A percentile compares a stretch with the other conserved stretches of the same genome.
Conservation (phyloP, 2,797 vertebrate species). For the Enteromius radiatus region DNA sequence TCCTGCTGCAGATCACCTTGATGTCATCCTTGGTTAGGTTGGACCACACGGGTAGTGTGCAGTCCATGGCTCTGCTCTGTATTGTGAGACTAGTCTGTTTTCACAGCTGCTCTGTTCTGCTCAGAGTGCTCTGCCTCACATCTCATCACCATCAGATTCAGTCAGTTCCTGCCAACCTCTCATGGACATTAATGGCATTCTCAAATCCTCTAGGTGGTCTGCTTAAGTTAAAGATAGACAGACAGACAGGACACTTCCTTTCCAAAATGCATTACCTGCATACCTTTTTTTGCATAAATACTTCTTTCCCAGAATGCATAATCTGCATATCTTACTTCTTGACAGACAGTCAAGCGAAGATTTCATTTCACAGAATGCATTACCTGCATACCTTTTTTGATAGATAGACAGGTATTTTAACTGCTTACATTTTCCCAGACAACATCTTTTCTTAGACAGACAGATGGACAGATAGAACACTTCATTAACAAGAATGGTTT, state of each 20-base stretch:
- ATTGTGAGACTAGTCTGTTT: constrained; percentile 61
- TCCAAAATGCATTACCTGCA: background rate
- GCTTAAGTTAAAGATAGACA: constrained; percentile 3
- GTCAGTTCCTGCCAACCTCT: constrained; percentile 5
- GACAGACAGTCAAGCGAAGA: background rate
- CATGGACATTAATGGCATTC: constrained; percentile 29
- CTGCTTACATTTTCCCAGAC: background rate
- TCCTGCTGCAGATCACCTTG: constrained; percentile 46
- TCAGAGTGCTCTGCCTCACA: constrained; percentile 54
- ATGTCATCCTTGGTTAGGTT: constrained; percentile 51
- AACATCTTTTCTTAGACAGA: background rate
- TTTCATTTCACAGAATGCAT: background rate
- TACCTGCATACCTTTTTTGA: background rate
- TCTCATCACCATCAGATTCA: constrained; percentile 44
- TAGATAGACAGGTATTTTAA: too few relatives aligned
- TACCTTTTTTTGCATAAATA: background rate
- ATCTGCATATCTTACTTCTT: background rate
- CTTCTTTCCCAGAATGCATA: background rate
- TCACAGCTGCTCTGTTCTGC: constrained; percentile 66
- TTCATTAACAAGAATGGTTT: background rate
- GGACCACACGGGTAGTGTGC: constrained; percentile 54
- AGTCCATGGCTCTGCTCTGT: constrained; percentile 45
- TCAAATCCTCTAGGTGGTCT: constrained; percentile 33
- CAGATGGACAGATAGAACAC: background rate
- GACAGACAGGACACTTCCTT: constrained; percentile 5